Evolutionary conservation across 2,113 vertebrate species (phyloP).

Genomic region (Oxygymnocypris stewartii): DNA sequence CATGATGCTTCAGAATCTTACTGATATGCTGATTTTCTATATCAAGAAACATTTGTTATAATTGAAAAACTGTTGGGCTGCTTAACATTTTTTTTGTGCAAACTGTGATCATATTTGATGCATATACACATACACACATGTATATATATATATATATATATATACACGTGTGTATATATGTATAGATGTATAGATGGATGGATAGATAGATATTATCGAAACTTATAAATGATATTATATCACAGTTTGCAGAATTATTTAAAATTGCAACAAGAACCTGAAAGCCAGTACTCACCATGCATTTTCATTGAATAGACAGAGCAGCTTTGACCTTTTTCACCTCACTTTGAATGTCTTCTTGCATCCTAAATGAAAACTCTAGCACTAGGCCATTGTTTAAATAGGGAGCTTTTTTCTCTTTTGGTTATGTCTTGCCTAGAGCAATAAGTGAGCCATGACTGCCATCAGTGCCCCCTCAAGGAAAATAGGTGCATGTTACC

Average conservation of each 20-base stretch:
- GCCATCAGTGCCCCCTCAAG: neutral
- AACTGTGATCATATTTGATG: too few species aligned
- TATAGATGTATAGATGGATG: too few species aligned
- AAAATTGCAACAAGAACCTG: neutral
- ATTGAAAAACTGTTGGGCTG: neutral
- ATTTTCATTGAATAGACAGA: neutral
- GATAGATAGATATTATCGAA: too few species aligned
- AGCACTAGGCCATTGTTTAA: neutral
- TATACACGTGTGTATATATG: too few species aligned
- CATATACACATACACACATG: too few species aligned
- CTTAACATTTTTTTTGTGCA: too few species aligned
- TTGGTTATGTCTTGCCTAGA: neutral
- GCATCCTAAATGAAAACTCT: neutral
- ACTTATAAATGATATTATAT: too few species aligned
- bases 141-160: too few species aligned
- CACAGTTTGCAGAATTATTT: neutral
- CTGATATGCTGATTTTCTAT: neutral
- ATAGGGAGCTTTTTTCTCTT: neutral
- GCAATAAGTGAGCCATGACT: neutral
- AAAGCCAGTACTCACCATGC: neutral
- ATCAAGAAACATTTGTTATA: neutral
- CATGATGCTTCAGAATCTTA: neutral
- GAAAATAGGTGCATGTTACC: neutral
- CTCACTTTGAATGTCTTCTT: neutral
- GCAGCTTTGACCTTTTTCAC: neutral